phyloP scores from a whole-genome alignment of 2,113 vertebrate genomes.

The Apus apus region DNA sequence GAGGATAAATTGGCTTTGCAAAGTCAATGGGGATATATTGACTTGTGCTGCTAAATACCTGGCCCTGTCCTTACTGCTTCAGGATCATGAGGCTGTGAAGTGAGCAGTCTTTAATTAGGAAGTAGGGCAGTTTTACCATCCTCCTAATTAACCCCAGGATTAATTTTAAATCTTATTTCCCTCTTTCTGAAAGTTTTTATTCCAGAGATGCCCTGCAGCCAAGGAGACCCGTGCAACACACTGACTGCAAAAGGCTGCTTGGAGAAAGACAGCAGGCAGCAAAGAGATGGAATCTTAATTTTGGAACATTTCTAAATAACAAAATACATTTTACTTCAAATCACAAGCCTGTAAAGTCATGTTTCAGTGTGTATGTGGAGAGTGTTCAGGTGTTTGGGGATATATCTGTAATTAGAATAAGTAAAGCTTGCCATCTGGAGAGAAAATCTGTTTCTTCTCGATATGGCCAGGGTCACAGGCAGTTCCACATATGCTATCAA shows the following conservation, averaged over 20 bases:
- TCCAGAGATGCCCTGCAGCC: neutral
- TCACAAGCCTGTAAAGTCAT: neutral
- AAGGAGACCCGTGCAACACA: neutral
- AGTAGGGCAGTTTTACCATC: neutral
- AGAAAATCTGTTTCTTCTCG: neutral
- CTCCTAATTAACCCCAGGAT: slow-evolving; percentile 37
- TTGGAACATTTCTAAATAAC: neutral
- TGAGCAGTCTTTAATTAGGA: neutral
- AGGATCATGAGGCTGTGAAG: neutral
- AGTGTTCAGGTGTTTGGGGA: slow-evolving; percentile 22
- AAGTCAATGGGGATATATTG: neutral
- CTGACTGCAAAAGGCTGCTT: neutral
- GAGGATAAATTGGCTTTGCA: neutral
- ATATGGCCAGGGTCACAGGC: neutral
- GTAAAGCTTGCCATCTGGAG: slow-evolving; percentile 48
- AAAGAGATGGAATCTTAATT: neutral
- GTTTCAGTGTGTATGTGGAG: neutral
- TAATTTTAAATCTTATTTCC: slow-evolving; percentile 17
- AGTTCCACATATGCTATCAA: neutral
- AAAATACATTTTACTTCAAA: neutral
- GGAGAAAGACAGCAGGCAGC: neutral
- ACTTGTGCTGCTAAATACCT: neutral
- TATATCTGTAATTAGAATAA: neutral
- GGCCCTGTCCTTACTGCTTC: neutral
- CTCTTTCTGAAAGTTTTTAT: neutral